Base-by-base conservation (phyloP, 2,113 vertebrate species). In the Steatornis caripensis region DNA sequence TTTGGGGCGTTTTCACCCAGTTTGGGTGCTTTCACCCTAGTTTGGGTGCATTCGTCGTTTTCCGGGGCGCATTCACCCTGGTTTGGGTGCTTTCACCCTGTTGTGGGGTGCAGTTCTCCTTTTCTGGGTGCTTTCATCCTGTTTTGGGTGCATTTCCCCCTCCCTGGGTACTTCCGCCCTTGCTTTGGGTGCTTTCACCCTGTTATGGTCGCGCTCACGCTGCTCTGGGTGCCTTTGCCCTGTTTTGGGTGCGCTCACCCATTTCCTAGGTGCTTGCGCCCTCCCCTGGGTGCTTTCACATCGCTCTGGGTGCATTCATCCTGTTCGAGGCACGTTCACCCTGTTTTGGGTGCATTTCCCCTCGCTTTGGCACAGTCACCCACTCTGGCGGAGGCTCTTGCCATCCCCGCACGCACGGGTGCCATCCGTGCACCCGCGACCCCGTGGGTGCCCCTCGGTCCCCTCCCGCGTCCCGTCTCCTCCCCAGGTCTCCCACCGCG, bases 401-500 rank as follows among this genome's bases (percentile, higher is more conserved):
- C 26, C 43, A 3, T 4, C 37, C 1, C 34, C 24, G 20, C 6
- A 12, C 29, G 22, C n/a, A 21, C 2, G 27, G 27, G 22, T 4
- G 11, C 49, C 27, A 19, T 6, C 43, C 29, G 49, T 23, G 48
- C 37, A 24, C 70, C 51, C 37, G 7, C 1, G 6, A 5, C 7
- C 43, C 32, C 32, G 5, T 8, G 14, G 29, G 55, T 54, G 51
- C 21, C 19, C 17, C 32, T 10, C 6, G 5, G 10, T 20, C 7
- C 29, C 37, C 32, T 36, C 37, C 15, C 26, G 41, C 55, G 0
- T 8, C 39, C 13, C 29, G 0, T 53, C 36, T 68, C 51, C n/a
- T 24, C n/a, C 15, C 15, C 92, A 99, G 98, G 95, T 12, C 80
- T 91, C 17, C 68, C 97, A 15, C 96, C 97, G 1, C 72, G 93